phyloP scores from a whole-genome alignment of 2,113 vertebrate genomes.

The Antigone vipio region DNA sequence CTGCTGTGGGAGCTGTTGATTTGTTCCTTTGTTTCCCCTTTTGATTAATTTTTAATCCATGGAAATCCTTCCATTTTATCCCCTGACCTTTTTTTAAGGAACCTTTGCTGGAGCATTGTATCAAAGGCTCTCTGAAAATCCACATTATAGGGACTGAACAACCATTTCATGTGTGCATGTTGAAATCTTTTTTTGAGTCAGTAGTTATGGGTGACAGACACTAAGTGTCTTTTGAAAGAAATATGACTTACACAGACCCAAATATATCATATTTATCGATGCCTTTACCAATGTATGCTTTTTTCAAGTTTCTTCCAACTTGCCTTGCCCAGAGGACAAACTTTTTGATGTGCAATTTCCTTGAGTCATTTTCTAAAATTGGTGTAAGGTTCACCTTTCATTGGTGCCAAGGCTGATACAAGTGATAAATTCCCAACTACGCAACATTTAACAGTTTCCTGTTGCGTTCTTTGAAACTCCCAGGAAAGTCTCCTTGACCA shows the following conservation, averaged over 20 bases:
- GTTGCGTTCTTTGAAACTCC: neutral
- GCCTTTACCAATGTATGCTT: neutral
- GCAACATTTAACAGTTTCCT: neutral
- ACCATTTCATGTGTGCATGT: neutral
- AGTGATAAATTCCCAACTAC: neutral
- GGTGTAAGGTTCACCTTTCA: neutral
- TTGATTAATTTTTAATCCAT: neutral
- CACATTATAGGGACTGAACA: neutral
- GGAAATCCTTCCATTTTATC: neutral
- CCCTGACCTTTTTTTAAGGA: neutral
- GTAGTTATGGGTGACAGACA: neutral
- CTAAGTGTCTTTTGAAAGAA: neutral
- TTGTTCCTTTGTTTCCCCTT: neutral
- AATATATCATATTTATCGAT: neutral
- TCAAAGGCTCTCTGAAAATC: neutral
- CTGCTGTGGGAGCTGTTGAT: neutral
- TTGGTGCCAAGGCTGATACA: neutral
- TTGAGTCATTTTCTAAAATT: neutral
- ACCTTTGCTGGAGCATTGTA: fast-evolving
- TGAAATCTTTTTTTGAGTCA: neutral
- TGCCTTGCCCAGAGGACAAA: neutral
- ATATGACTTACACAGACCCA: neutral
- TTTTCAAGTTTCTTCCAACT: neutral
- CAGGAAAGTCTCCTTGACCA: neutral
- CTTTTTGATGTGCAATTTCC: neutral